Base-by-base conservation (phyloP, 2,113 vertebrate genomes). In the Puma concolor region DNA sequence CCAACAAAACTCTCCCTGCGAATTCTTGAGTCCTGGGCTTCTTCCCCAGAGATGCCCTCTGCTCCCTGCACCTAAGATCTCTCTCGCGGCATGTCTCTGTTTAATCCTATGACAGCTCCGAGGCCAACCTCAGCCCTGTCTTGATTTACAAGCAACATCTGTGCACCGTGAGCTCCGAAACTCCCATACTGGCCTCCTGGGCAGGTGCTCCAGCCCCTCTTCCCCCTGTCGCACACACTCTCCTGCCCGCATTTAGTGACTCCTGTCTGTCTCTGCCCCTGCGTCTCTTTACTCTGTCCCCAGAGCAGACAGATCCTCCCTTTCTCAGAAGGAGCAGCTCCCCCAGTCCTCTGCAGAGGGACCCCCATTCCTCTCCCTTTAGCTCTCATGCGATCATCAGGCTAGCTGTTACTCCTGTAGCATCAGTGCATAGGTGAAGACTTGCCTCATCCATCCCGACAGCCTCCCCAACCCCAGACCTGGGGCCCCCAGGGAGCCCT, bases 341-440 rank as follows among this genome's bases (percentile, higher is more conserved):
- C 31, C 13, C n/a, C 7, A 2, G 50, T 44, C 38, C 41, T 64
- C 41, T 44, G 38, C 33, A 23, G 0, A 19, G 8, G 8, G n/a
- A 33, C 7, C 36, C 48, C 38, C 17, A 17, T 14, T 72, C 64
- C 41, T 48, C 25, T 57, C 23, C 50, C 31, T 71, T 69, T 3
- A n/a, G 63, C 31, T 69, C 86, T 60, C 60, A 12, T 29, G 84
- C 63, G 69, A 5, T 31, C 12, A 15, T 33, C 63, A 72, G 71
- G 41, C 29, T 52, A 52, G 60, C n/a, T 0, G 0, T 7, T 52
- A 14, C n/a, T 41, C n/a, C 44, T 17, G 13, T 19, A 27, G 11
- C 36, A 23, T 41, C 69, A 14, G 16, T 9, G 38, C 77, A 41
- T 36, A 88, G 77, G n/a, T 52, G 89, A 88, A 87, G 29, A 7